Percentiles rank a stretch among this genome's conserved stretches.
Conservation (phyloP, 2,797 vertebrate genomes). For the Chaenodraco wilsoni region DNA sequence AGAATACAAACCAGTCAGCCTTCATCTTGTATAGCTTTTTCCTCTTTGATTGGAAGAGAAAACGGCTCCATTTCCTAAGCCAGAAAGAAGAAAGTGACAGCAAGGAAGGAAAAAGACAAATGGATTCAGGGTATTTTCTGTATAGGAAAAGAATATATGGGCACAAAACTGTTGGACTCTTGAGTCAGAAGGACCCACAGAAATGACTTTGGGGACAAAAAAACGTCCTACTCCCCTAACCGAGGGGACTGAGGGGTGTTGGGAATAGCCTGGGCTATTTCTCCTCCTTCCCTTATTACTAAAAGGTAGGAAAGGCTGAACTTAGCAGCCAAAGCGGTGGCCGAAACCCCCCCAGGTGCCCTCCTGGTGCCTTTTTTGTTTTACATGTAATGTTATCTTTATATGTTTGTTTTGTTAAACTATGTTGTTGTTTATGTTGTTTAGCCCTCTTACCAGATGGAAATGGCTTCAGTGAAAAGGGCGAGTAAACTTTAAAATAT, state of each 20-base stretch:
- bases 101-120: slow-evolving; percentile 58
- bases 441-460: slow-evolving; percentile 79
- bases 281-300: slow-evolving; percentile 63
- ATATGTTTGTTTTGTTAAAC: slow-evolving; percentile 79
- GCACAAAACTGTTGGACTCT: slow-evolving; percentile 69
- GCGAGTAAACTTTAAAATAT: slow-evolving; percentile 83
- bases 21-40: slow-evolving; percentile 81
- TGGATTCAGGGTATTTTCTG: slow-evolving; percentile 76
- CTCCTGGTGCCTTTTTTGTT: slow-evolving; percentile 70
- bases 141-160: slow-evolving; percentile 66
- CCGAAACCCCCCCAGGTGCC: slow-evolving; percentile 71
- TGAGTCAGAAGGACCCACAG: slow-evolving; percentile 58
- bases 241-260: slow-evolving; percentile 30
- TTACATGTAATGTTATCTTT: slow-evolving; percentile 76
- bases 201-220: slow-evolving; percentile 50
- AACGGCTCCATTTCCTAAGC: slow-evolving; percentile 76
- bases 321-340: slow-evolving; percentile 73
- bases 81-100: slow-evolving; percentile 63
- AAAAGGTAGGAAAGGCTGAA: slow-evolving; percentile 75
- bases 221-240: slow-evolving; percentile 27
- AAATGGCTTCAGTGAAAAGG: slow-evolving; percentile 79
- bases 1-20: slow-evolving; percentile 71
- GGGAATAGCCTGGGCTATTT: slow-evolving; percentile 62
- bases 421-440: slow-evolving; percentile 82
- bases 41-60: slow-evolving; percentile 67